phyloP scores from a whole-genome alignment of 2,797 vertebrate genomes.

The Takifugu ocellatus region DNA sequence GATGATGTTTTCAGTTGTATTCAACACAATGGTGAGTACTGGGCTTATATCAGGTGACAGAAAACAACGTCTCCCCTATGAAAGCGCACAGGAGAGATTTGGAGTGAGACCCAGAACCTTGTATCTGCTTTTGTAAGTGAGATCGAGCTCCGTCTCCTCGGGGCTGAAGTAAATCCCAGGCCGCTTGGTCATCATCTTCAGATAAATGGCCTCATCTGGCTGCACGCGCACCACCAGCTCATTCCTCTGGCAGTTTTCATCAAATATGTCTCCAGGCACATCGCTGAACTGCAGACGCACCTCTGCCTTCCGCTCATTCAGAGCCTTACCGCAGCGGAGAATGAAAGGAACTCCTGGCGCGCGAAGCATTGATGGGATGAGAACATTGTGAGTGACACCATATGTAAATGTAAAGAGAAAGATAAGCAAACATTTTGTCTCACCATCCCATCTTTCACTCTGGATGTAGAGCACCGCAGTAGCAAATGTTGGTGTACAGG shows the following conservation, averaged over 20 bases:
- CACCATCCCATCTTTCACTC: constrained; percentile 92
- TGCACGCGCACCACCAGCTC: constrained; percentile 87
- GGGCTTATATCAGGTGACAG: too few relatives aligned
- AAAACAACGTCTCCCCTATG: neutral
- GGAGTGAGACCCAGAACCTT: constrained; percentile 67
- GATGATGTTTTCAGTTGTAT: neutral
- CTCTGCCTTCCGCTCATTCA: constrained; percentile 90
- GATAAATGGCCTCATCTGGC: constrained; percentile 84
- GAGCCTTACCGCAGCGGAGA: constrained; percentile 87
- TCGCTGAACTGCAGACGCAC: constrained; percentile 86
- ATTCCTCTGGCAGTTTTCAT: constrained; percentile 77
- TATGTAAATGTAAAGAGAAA: neutral
- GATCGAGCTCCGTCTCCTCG: constrained; percentile 88
- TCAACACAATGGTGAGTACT: too few relatives aligned
- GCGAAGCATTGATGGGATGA: neutral
- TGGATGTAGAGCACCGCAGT: constrained; percentile 83
- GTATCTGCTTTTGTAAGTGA: constrained; percentile 90
- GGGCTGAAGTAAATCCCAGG: constrained; percentile 83
- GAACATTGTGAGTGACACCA: neutral
- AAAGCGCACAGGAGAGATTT: too few relatives aligned
- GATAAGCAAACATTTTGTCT: constrained; percentile 25
- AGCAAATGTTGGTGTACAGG: constrained; percentile 87
- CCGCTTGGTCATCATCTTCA: constrained; percentile 89
- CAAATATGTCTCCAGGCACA: constrained; percentile 83
- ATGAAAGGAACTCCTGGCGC: constrained; percentile 87